Base-by-base conservation (phyloP, 2,113 vertebrate genomes). In the Brachyhypopomus occidentalis region DNA sequence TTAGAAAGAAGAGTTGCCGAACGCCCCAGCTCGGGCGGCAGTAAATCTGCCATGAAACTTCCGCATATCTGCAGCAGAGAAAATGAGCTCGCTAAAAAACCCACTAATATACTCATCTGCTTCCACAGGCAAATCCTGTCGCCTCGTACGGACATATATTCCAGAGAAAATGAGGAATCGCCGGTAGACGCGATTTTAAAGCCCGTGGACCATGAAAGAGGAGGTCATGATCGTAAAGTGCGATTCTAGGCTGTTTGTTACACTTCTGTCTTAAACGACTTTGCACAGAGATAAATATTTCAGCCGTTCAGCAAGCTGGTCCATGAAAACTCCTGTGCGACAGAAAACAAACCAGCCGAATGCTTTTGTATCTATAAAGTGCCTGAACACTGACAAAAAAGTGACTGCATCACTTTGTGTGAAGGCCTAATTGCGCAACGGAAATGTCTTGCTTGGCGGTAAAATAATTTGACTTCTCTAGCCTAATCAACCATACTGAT, bases 1-100 rank as follows among this genome's bases (percentile, higher is more conserved):
- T 84, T 82, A 84, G 81, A 84, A 79, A 81, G 56, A 78, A 82
- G 66, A 74, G 79, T 81, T 82, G 84, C 84, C 82, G 81, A 82
- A 81, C 36, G 62, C 63, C 67, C 70, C 73, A 22, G n/a, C 70
- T 63, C 75, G 79, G 52, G 80, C 48, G 25, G 72, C 84, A 80
- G 85, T 87, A 72, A 80, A 87, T 86, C 74, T 75, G 59, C 64
- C 75, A 58, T 60, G 70, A 79, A 77, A 63, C 67, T 74, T 80
- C 62, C 34, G 63, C 27, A 75, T 69, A 72, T 75, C 72, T 77
- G 59, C 56, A 67, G 79, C 83, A 78, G 72, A 77, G 12, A 23
- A 20, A 76, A 77, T 25, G n/a, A 56, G 78, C n/a, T 67, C 1
- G 72, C 62, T 72, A 77, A 80, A 52, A 83, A 22, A 66, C 59